Percentiles rank a stretch among this genome's conserved stretches.
Evolutionary conservation across 2,888 invertebrate genomes (phyloP).

Genomic region (Temnothorax ravouxi): DNA sequence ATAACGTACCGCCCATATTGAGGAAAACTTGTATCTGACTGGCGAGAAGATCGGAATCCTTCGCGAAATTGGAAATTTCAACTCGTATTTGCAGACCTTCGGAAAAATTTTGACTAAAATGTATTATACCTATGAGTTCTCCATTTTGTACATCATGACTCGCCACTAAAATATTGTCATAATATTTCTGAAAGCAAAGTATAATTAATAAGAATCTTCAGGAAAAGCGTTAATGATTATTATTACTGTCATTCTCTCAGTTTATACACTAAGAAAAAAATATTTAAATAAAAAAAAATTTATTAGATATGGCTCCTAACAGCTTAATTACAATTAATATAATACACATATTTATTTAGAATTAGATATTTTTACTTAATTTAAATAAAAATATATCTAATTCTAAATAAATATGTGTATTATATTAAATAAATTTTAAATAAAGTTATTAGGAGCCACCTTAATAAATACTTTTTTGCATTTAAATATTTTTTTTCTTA

Average conservation of each 20-base stretch:
- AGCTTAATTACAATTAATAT: too few relatives aligned
- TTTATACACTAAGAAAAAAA: too few relatives aligned
- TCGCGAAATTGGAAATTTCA: slow-evolving; percentile 85
- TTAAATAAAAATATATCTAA: too few relatives aligned
- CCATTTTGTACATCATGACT: slow-evolving; percentile 87
- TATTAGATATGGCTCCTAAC: too few relatives aligned
- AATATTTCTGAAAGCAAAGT: slow-evolving; percentile 86
- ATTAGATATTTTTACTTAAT: too few relatives aligned
- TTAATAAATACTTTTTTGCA: too few relatives aligned
- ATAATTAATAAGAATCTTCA: background rate
- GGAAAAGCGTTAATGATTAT: background rate
- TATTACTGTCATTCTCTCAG: background rate
- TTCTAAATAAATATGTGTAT: too few relatives aligned
- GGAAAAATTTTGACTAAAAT: slow-evolving; percentile 92
- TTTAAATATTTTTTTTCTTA: too few relatives aligned
- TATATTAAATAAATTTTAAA: too few relatives aligned
- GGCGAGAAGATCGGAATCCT: slow-evolving; percentile 84
- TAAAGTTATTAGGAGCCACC: too few relatives aligned
- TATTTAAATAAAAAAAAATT: too few relatives aligned
- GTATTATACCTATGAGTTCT: slow-evolving; percentile 89
- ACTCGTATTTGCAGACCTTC: slow-evolving; percentile 88
- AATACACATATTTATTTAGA: too few relatives aligned
- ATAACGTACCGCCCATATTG: slow-evolving; percentile 90
- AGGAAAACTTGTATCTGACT: slow-evolving; percentile 90
- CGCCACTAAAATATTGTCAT: slow-evolving; percentile 87